These are phyloP conservation scores for Prosapia bicincta DNA, from an alignment of 2,888 invertebrate species.

Conservation along the genomic window DNA sequence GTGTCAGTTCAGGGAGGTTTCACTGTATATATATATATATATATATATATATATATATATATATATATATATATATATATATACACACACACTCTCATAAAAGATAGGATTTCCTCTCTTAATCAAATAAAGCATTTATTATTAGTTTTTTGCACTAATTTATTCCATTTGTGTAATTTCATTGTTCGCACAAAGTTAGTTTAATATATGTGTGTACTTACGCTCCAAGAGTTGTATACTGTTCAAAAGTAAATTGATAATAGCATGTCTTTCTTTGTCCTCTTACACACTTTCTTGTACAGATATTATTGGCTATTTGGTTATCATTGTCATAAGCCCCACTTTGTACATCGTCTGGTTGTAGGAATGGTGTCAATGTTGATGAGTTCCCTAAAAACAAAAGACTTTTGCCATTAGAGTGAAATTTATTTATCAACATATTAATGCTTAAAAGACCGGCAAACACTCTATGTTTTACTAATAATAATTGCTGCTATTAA, in stretches of 20 bases:
- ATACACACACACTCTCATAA: too few relatives aligned
- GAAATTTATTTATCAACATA: background rate
- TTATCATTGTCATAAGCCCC: constrained; percentile 7
- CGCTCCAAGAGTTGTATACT: constrained; percentile 43
- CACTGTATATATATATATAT: too few relatives aligned
- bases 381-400: background rate
- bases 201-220: constrained; percentile 24
- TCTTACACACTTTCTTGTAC: constrained; percentile 4
- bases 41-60: too few relatives aligned
- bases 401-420: background rate
- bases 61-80: too few relatives aligned
- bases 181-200: too few relatives aligned
- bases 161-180: too few relatives aligned
- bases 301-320: background rate
- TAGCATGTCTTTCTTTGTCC: constrained; percentile 39
- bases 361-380: background rate
- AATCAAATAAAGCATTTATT: too few relatives aligned
- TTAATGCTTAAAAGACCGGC: background rate
- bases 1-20: too few relatives aligned
- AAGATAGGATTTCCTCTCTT: too few relatives aligned
- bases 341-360: constrained; percentile 10
- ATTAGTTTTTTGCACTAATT: too few relatives aligned
- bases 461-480: background rate
- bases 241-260: constrained; percentile 45
- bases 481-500: background rate